Conservation (phyloP, 2,888 invertebrate genomes). For the Platycnemis pennipes region DNA sequence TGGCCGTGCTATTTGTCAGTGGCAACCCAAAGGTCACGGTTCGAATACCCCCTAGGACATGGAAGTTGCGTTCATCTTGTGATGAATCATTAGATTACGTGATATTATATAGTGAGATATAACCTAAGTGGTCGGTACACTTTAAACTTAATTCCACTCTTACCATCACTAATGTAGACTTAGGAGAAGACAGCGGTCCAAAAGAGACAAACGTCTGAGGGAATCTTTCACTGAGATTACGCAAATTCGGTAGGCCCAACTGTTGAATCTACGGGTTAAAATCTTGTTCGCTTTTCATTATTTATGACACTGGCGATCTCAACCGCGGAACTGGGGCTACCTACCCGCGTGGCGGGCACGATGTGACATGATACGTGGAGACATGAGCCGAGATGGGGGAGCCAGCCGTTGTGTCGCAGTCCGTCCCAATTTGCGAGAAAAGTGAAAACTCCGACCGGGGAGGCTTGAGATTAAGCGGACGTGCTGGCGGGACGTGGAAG, state of each 20-base stretch:
- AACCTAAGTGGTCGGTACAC: too few species aligned
- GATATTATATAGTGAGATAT: too few species aligned
- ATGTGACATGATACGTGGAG: not conserved
- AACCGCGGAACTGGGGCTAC: not conserved
- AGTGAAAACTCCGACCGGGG: constrained; percentile 30
- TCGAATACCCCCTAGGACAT: too few species aligned
- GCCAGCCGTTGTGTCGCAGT: not conserved
- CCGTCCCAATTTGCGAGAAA: constrained; percentile 37
- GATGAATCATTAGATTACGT: too few species aligned
- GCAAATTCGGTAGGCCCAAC: not conserved
- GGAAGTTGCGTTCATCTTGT: too few species aligned
- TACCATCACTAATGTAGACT: too few species aligned
- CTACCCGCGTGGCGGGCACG: not conserved
- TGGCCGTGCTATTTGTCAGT: too few species aligned
- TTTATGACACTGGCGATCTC: not conserved
- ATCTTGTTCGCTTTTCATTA: not conserved
- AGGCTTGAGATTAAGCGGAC: not conserved
- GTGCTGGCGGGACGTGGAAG: not conserved
- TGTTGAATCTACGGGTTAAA: not conserved
- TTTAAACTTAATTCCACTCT: too few species aligned
- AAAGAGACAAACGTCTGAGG: too few species aligned
- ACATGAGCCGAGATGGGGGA: constrained; percentile 5
- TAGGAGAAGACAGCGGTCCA: too few species aligned
- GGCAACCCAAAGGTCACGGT: too few species aligned
- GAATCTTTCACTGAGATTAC: not conserved